phyloP scores from a whole-genome alignment of 2,797 vertebrate species.

The Lateolabrax maculatus region DNA sequence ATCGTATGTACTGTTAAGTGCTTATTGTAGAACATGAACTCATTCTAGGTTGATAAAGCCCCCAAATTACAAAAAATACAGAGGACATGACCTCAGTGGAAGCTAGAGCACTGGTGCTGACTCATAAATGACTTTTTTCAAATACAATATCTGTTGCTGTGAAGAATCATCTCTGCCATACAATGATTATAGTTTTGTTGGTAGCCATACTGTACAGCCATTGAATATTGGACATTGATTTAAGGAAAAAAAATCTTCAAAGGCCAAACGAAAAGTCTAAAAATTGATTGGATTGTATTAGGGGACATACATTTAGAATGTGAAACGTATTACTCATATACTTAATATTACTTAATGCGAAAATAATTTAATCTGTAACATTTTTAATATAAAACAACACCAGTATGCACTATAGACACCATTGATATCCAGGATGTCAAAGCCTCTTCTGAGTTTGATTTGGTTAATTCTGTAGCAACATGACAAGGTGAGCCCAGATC shows the following conservation, averaged over 20 bases:
- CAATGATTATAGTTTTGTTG: not conserved
- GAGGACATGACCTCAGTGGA: not conserved
- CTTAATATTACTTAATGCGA: not conserved
- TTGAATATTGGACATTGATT: conserved; percentile 2
- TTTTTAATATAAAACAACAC: not conserved
- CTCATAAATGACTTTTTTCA: not conserved
- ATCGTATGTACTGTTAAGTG: not conserved
- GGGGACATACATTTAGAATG: not conserved
- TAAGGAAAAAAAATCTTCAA: not conserved
- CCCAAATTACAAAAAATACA: no score
- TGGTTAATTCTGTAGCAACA: conserved; percentile 44
- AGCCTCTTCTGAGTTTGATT: conserved; percentile 40
- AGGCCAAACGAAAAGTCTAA: not conserved
- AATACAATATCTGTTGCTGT: not conserved
- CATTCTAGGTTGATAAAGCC: no score
- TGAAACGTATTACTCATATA: not conserved
- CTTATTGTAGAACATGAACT: not conserved
- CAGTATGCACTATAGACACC: not conserved
- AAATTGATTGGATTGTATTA: not conserved
- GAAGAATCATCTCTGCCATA: not conserved
- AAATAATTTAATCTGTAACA: not conserved
- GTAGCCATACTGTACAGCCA: not conserved
- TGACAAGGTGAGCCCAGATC: conserved; percentile 54
- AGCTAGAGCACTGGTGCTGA: not conserved
- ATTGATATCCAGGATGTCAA: conserved; percentile 21